Evolutionary conservation across 2,797 vertebrate species (phyloP).

Genomic region (Limnodromus scolopaceus): DNA sequence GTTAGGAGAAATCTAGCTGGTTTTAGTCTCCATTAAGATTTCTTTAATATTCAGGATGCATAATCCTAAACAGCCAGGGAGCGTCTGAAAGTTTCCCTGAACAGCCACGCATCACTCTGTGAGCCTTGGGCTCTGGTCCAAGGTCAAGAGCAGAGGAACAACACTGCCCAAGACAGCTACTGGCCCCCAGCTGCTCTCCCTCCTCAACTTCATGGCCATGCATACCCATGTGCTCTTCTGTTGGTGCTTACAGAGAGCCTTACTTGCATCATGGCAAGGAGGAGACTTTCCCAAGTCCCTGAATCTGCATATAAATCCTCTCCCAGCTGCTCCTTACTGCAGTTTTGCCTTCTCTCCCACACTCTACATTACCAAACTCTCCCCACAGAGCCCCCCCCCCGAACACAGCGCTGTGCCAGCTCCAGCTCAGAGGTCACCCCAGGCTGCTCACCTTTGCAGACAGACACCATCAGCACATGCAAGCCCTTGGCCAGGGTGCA

Average conservation of each 20-base stretch:
- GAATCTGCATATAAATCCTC: neutral
- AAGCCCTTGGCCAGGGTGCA: neutral
- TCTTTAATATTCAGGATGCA: neutral
- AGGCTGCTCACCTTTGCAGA: neutral
- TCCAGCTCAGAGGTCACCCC: neutral
- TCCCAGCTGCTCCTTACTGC: neutral
- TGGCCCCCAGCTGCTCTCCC: neutral
- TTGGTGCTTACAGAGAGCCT: neutral
- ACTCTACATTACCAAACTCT: neutral
- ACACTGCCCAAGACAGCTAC: neutral
- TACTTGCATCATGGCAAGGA: neutral
- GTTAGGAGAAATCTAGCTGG: neutral
- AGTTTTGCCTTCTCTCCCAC: neutral
- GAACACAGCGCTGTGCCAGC: neutral
- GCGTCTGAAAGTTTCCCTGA: neutral
- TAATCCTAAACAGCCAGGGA: neutral
- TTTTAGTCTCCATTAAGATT: neutral
- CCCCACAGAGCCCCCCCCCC: neutral
- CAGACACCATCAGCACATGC: neutral
- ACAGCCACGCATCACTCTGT: fast-evolving
- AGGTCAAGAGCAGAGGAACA: neutral
- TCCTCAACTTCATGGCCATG: neutral
- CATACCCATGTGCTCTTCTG: fast-evolving
- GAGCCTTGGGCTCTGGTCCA: neutral
- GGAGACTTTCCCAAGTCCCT: neutral